Percentiles rank a stretch among this genome's conserved stretches.
Evolutionary conservation across 2,113 vertebrate species (phyloP).

Genomic region (Mormoops blainvillei): DNA sequence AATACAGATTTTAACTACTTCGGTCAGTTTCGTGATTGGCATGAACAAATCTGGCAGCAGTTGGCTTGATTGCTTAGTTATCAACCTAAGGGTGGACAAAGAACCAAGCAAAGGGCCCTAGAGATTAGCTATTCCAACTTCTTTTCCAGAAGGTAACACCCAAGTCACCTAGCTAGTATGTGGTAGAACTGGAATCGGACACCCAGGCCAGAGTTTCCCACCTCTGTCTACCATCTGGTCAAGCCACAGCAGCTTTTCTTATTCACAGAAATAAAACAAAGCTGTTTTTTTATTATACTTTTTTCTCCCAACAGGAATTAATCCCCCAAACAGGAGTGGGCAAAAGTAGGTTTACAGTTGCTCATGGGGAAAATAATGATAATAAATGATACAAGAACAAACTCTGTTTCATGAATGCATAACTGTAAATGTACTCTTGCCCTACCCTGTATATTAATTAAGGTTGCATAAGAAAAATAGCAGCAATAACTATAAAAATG

Average conservation of each 20-base stretch:
- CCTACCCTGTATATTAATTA: slow-evolving; percentile 46
- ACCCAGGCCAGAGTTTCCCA: not conserved
- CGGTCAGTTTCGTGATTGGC: not conserved
- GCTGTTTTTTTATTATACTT: not conserved
- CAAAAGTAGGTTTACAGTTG: too few species aligned
- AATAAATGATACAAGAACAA: too few species aligned
- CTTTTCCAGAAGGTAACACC: not conserved
- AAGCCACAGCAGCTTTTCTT: not conserved
- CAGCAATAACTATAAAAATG: slow-evolving; percentile 79
- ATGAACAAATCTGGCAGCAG: not conserved
- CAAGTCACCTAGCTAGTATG: not conserved
- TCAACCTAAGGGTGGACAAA: not conserved
- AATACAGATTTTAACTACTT: slow-evolving; percentile 35
- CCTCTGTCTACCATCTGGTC: slow-evolving; percentile 10
- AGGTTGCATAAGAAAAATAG: slow-evolving; percentile 51
- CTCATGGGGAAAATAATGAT: too few species aligned
- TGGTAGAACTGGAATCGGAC: not conserved
- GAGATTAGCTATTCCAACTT: not conserved
- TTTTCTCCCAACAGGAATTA: slow-evolving; percentile 20
- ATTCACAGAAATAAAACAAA: slow-evolving; percentile 41
- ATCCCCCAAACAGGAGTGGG: not conserved
- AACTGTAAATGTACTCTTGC: too few species aligned
- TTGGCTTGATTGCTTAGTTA: not conserved
- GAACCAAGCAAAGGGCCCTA: not conserved
- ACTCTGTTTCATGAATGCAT: too few species aligned